phyloP scores from a whole-genome alignment of 2,113 vertebrate species.

The Boleophthalmus pectinirostris region DNA sequence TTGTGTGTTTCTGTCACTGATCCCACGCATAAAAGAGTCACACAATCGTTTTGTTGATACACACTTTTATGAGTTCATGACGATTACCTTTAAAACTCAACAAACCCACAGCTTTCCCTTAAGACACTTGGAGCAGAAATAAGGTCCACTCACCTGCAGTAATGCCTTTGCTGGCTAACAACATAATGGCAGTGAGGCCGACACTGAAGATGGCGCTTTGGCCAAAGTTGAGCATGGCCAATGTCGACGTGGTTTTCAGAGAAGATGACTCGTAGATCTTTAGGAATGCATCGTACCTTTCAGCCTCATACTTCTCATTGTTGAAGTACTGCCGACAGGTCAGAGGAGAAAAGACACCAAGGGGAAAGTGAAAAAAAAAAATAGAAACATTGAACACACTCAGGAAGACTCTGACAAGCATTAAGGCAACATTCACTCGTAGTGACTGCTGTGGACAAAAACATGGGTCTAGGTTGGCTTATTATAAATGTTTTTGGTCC shows the following conservation, averaged over 20 bases:
- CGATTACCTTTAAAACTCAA: neutral
- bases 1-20: slow-evolving; percentile 21
- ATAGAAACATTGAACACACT: slow-evolving; percentile 49
- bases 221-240: slow-evolving; percentile 96
- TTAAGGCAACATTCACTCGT: slow-evolving; percentile 62
- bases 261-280: slow-evolving; percentile 91
- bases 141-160: slow-evolving; percentile 82
- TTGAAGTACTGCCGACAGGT: slow-evolving; percentile 90
- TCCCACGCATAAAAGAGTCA: neutral
- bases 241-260: slow-evolving; percentile 92
- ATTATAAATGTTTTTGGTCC: slow-evolving; percentile 47
- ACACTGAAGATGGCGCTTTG: slow-evolving; percentile 93
- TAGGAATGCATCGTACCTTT: slow-evolving; percentile 89
- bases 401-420: slow-evolving; percentile 35
- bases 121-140: neutral
- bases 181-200: slow-evolving; percentile 91
- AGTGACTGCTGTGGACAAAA: slow-evolving; percentile 43
- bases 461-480: slow-evolving; percentile 48
- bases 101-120: neutral
- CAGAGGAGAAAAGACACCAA: slow-evolving; percentile 11
- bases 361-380: slow-evolving; percentile 28
- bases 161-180: slow-evolving; percentile 94
- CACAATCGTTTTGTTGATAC: slow-evolving; percentile 5
- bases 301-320: slow-evolving; percentile 96
- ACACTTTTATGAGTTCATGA: neutral